phyloP scores from a whole-genome alignment of 35 echinoderm and acorn worm genomes.

The Ptychodera flava region DNA sequence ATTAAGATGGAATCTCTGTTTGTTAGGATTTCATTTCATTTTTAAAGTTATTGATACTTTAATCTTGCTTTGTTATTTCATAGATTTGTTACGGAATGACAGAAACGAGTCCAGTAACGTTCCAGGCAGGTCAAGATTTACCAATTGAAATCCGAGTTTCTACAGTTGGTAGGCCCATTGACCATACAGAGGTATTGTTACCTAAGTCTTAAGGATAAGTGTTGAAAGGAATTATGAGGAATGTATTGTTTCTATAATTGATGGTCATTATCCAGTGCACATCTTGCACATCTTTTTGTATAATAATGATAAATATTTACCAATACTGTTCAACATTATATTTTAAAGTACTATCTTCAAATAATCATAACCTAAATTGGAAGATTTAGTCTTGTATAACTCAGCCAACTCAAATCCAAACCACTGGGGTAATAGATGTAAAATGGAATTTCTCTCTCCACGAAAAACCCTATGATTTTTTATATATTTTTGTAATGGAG shows the following conservation, averaged over 20 bases:
- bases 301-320: neutral
- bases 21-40: neutral
- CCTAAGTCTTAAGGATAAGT: too few species aligned
- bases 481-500: too few species aligned
- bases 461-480: too few species aligned
- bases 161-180: constrained; percentile 43
- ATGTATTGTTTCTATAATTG: neutral
- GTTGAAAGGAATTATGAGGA: neutral
- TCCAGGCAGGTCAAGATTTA: constrained; percentile 14
- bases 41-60: neutral
- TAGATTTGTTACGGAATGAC: constrained; percentile 56
- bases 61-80: neutral
- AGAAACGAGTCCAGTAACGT: constrained; percentile 50
- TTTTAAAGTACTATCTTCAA: neutral
- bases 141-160: constrained; percentile 19
- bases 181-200: constrained; percentile 47
- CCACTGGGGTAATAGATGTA: too few species aligned
- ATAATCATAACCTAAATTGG: neutral
- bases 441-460: too few species aligned
- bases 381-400: too few species aligned
- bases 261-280: neutral
- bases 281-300: neutral
- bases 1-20: neutral
- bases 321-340: neutral
- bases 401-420: too few species aligned